phyloP scores from a whole-genome alignment of 2,113 vertebrate species.

The Barnardius zonarius region DNA sequence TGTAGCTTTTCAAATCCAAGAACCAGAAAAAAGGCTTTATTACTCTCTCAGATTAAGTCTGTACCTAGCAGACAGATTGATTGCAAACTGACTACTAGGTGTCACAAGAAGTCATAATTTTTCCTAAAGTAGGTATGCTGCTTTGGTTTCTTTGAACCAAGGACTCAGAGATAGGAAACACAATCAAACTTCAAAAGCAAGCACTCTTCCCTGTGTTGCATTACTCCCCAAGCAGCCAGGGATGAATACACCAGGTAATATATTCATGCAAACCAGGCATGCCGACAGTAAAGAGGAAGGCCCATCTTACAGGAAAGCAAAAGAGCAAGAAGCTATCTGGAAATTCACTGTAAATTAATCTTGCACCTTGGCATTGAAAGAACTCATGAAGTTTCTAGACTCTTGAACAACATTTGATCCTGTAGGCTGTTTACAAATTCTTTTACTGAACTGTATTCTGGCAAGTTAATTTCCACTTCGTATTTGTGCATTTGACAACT shows the following conservation, averaged over 20 bases:
- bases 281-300: not conserved
- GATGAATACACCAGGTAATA: not conserved
- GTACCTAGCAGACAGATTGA: not conserved
- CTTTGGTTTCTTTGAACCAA: not conserved
- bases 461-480: not conserved
- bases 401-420: not conserved
- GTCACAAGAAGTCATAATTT: not conserved
- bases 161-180: not conserved
- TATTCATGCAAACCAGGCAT: not conserved
- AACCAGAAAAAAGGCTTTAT: not conserved
- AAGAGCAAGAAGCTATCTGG: not conserved
- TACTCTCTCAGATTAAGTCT: conserved; percentile 5
- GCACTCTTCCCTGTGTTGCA: not conserved
- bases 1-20: conserved; percentile 27
- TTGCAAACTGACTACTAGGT: not conserved
- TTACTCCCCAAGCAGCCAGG: not conserved
- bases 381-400: not conserved
- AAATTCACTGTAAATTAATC: not conserved
- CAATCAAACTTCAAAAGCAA: not conserved
- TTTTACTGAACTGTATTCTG: not conserved
- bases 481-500: not conserved
- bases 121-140: not conserved
- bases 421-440: not conserved
- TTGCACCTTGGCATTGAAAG: not conserved
- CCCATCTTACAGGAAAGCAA: not conserved